Evolutionary conservation across 2,113 vertebrate genomes (phyloP).

Genomic region (Myotis davidii): DNA sequence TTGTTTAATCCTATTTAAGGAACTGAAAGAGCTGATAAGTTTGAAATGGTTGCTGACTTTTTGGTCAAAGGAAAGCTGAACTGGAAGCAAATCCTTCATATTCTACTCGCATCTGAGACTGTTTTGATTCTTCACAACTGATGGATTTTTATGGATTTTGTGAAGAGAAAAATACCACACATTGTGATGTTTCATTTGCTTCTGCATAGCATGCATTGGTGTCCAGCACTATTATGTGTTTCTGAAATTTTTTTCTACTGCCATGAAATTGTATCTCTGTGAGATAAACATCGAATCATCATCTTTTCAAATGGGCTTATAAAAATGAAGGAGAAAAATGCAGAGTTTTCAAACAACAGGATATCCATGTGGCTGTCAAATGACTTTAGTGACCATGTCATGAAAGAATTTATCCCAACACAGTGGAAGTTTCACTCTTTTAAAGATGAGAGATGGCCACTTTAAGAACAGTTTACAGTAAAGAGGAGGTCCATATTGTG

Average conservation of each 20-base stretch:
- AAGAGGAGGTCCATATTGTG: not conserved
- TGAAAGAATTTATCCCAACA: conserved; percentile 30
- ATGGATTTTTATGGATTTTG: not conserved
- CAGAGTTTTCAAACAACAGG: not conserved
- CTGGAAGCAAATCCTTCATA: not conserved
- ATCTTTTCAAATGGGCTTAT: not conserved
- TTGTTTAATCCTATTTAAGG: not conserved
- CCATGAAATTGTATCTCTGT: not conserved
- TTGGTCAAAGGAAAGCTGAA: not conserved
- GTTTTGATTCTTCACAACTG: not conserved
- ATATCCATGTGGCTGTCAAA: not conserved
- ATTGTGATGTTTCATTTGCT: not conserved
- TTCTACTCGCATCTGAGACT: not conserved
- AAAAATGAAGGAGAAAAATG: not conserved
- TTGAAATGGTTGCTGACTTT: not conserved
- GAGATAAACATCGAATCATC: not conserved
- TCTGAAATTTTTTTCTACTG: not conserved
- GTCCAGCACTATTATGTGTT: not conserved
- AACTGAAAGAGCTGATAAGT: not conserved
- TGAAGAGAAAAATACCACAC: not conserved
- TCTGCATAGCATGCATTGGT: not conserved
- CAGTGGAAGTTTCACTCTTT: not conserved
- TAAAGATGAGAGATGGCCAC: not conserved
- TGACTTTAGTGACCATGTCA: not conserved
- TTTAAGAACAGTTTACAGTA: not conserved